A percentile compares a stretch with the other conserved stretches of the same genome.
Evolutionary conservation across 2,113 vertebrate species (phyloP).

Genomic region (Uria lomvia): DNA sequence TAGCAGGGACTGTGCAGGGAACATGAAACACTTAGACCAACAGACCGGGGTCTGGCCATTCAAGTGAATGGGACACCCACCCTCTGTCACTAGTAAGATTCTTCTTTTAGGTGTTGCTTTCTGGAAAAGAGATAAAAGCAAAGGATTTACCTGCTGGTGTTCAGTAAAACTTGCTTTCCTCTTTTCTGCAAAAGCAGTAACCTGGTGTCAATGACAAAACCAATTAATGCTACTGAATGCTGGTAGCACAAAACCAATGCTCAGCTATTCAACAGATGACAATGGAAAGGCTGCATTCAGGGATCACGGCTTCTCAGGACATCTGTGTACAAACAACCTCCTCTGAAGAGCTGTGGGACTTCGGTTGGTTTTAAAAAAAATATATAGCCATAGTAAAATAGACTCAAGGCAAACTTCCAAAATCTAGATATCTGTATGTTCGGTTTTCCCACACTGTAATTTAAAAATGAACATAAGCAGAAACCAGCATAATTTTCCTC

Average conservation of each 20-base stretch:
- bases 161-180: background rate
- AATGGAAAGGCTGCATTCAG: background rate
- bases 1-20: background rate
- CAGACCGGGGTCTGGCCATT: background rate
- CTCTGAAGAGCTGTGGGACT: background rate
- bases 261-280: background rate
- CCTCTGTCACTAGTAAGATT: background rate
- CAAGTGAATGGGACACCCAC: background rate
- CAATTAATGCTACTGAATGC: background rate
- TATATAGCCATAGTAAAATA: background rate
- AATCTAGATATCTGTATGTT: background rate
- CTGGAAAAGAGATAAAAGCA: background rate
- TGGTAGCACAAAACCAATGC: background rate
- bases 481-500: slow-evolving; percentile 31
- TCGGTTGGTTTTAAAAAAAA: background rate
- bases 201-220: background rate
- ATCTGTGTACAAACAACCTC: background rate
- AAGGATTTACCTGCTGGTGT: background rate
- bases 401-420: background rate
- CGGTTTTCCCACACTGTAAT: background rate
- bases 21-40: background rate
- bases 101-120: background rate
- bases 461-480: background rate
- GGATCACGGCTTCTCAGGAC: background rate
- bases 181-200: background rate